Percentiles rank a stretch among this genome's conserved stretches.
phyloP scores from a whole-genome alignment of 1,140 invertebrate genomes.

The Scaptomyza pallida region DNA sequence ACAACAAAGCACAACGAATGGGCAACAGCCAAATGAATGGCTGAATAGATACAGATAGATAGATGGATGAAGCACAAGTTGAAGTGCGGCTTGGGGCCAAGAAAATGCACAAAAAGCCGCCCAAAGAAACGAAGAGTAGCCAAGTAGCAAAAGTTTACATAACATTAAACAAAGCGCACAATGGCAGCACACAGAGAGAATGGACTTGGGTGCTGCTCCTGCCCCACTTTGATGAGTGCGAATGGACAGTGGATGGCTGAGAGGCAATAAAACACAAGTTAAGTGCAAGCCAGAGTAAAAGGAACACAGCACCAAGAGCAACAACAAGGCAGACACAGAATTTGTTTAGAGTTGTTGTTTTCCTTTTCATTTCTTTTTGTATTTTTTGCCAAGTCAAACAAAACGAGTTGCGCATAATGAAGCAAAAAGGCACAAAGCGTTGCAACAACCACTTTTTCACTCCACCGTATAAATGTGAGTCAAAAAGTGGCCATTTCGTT shows the following conservation, averaged over 20 bases:
- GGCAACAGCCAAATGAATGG: constrained; percentile 64
- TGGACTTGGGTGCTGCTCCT: no score
- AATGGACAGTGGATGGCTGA: constrained; percentile 48
- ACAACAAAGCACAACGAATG: constrained; percentile 30
- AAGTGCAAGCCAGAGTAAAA: constrained; percentile 57
- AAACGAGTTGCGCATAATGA: constrained; percentile 79
- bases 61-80: constrained; percentile 64
- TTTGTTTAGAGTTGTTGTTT: constrained; percentile 77
- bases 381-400: constrained; percentile 73
- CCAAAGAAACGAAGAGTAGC: constrained; percentile 35
- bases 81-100: constrained; percentile 46
- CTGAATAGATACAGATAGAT: constrained; percentile 64
- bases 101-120: constrained; percentile 41
- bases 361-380: no score
- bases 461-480: constrained; percentile 58
- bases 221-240: constrained; percentile 60
- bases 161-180: constrained; percentile 82
- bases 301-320: constrained; percentile 19
- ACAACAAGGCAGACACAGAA: constrained; percentile 26
- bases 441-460: background rate
- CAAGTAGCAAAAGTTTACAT: constrained; percentile 75
- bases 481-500: constrained; percentile 33
- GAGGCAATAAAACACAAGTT: constrained; percentile 42
- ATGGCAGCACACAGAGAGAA: constrained; percentile 46
- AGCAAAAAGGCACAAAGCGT: constrained; percentile 75